Conservation (phyloP, 2,113 vertebrate species). For the Macquaria australasica region DNA sequence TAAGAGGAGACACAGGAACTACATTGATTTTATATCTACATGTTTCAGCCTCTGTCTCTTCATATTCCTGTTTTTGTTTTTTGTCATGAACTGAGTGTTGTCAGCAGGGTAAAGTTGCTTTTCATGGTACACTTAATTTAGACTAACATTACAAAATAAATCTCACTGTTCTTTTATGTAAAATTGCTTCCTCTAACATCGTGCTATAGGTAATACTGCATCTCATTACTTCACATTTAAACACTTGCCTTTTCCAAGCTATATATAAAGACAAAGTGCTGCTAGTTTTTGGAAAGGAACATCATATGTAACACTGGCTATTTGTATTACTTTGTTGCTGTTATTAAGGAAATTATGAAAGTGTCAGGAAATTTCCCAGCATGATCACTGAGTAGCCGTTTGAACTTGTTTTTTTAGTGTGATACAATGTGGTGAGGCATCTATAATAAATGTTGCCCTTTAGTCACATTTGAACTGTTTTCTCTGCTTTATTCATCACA, state of each 20-base stretch:
- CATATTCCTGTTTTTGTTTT: neutral
- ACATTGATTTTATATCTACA: neutral
- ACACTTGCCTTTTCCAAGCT: neutral
- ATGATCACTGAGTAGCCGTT: neutral
- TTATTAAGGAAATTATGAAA: neutral
- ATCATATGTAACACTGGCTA: neutral
- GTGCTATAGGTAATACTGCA: neutral
- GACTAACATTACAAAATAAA: neutral
- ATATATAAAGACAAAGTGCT: too few species aligned
- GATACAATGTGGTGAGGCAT: neutral
- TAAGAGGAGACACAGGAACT: neutral
- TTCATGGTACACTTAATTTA: neutral
- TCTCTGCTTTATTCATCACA: neutral
- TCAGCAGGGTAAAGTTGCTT: neutral
- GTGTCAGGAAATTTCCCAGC: neutral
- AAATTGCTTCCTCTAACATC: neutral
- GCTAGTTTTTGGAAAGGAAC: too few species aligned
- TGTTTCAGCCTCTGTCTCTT: neutral
- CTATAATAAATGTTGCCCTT: neutral
- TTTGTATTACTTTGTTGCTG: neutral
- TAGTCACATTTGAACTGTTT: neutral
- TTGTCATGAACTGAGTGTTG: neutral
- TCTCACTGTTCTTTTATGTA: neutral
- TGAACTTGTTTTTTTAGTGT: neutral
- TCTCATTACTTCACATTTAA: neutral